phyloP scores from a whole-genome alignment of 2,113 vertebrate genomes.

The Peromyscus californicus region DNA sequence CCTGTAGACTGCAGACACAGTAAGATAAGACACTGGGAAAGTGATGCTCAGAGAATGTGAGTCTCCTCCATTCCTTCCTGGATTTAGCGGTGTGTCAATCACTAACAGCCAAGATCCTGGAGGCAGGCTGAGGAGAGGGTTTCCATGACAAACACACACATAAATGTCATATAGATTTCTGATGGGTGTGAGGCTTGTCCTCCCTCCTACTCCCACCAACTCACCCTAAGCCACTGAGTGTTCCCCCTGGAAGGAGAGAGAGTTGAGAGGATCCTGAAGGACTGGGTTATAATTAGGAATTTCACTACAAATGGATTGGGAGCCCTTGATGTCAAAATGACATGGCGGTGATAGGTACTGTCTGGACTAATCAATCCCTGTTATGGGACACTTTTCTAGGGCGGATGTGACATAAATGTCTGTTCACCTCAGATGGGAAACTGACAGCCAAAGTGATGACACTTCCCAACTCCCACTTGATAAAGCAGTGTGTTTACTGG shows the following conservation, averaged over 20 bases:
- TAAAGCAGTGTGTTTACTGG: not conserved
- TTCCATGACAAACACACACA: not conserved
- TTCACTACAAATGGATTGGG: not conserved
- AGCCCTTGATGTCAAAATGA: not conserved
- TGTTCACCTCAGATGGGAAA: not conserved
- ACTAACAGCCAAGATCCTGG: not conserved
- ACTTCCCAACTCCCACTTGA: not conserved
- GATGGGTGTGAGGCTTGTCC: not conserved
- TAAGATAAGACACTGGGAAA: not conserved
- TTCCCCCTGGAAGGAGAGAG: not conserved
- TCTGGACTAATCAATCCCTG: not conserved
- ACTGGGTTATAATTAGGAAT: not conserved
- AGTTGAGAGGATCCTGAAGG: not conserved
- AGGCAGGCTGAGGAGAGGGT: not conserved
- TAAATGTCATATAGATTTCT: not conserved
- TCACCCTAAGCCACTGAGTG: not conserved
- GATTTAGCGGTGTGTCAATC: not conserved
- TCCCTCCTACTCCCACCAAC: not conserved
- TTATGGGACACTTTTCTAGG: not conserved
- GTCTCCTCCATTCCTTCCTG: not conserved
- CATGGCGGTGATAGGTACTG: fast-evolving
- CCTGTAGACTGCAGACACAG: not conserved
- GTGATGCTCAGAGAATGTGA: not conserved
- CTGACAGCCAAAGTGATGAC: not conserved
- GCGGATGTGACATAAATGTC: not conserved